A percentile compares a stretch with the other conserved stretches of the same genome.
Conservation (phyloP, 2,797 vertebrate species). For the Scyliorhinus canicula region DNA sequence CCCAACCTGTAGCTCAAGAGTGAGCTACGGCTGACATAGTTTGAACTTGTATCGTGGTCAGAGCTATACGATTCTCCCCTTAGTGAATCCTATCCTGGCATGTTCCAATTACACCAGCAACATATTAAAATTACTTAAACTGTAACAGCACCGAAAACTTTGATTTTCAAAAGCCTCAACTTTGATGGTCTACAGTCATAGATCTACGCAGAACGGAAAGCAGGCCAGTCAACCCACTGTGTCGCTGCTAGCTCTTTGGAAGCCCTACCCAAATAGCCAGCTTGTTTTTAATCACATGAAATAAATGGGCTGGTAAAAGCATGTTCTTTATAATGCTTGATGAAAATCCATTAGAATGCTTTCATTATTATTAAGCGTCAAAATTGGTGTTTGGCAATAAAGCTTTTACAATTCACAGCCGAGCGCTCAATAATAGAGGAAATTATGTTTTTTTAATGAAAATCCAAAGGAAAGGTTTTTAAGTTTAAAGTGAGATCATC, state of each 20-base stretch:
- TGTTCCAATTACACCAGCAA: neutral
- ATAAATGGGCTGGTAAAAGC: neutral
- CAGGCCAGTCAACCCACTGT: neutral
- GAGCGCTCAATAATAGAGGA: neutral
- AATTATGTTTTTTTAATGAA: neutral
- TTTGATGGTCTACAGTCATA: neutral
- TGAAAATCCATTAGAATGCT: neutral
- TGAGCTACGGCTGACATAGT: no score
- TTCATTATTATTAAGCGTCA: no score
- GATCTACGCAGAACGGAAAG: no score
- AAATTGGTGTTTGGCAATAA: conserved; percentile 4
- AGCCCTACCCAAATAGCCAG: neutral
- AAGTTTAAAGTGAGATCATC: neutral
- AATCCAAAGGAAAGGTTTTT: neutral
- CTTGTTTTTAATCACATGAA: neutral
- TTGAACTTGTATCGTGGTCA: no score
- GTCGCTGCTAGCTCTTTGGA: neutral
- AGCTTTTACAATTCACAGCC: neutral
- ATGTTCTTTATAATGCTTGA: neutral
- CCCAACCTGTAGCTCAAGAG: no score
- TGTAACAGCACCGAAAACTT: neutral
- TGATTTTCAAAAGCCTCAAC: neutral
- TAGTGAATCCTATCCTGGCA: no score
- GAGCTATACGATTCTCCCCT: no score
- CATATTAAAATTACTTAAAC: neutral